A percentile compares a stretch with the other conserved stretches of the same genome.
Evolutionary conservation across 2,113 vertebrate species (phyloP).

Genomic region (Pollachius pollachius): DNA sequence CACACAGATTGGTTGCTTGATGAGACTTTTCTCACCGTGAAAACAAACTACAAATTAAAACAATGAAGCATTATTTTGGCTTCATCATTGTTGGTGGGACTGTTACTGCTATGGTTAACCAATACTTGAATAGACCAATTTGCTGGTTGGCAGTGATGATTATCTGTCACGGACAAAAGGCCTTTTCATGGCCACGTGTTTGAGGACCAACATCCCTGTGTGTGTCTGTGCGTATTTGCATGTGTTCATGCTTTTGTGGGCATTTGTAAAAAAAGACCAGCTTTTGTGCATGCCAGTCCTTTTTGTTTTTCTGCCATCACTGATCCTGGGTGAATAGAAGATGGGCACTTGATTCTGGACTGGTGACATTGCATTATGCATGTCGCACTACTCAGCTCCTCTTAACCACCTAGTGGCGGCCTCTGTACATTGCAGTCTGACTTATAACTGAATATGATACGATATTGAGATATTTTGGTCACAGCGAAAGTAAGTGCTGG

Average conservation of each 20-base stretch:
- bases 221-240: constrained; percentile 12
- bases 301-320: constrained; percentile 32
- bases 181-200: constrained; percentile 9
- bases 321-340: constrained; percentile 37
- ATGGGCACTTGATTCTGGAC: constrained; percentile 24
- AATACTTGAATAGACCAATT: neutral
- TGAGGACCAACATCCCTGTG: constrained; percentile 2
- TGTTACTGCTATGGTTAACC: neutral
- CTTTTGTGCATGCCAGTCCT: constrained; percentile 21
- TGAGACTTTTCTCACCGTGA: too few species aligned
- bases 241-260: constrained; percentile 6
- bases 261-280: neutral
- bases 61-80: too few species aligned
- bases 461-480: too few species aligned
- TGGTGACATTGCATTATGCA: neutral
- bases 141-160: neutral
- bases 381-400: constrained; percentile 25
- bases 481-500: too few species aligned
- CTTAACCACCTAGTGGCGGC: neutral
- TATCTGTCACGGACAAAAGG: neutral
- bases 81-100: too few species aligned
- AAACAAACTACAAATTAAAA: too few species aligned
- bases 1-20: too few species aligned
- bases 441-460: too few species aligned
- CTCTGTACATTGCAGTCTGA: too few species aligned